Base-by-base conservation (phyloP, 2,888 invertebrate species). In the Xiphydria camelus region DNA sequence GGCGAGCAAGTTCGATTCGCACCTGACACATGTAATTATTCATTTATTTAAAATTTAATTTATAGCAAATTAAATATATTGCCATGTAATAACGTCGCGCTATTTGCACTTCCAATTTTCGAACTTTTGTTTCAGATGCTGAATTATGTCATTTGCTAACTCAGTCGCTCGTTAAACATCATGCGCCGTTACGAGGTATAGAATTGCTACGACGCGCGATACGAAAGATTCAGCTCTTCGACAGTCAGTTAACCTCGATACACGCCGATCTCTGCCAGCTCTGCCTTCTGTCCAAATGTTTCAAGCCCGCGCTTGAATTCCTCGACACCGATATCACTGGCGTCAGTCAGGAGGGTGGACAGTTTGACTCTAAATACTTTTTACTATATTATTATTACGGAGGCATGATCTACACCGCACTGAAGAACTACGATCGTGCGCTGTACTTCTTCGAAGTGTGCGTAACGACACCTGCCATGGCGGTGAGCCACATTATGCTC, bases 301-400 rank as follows among this genome's bases (percentile, higher is more conserved):
- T 96, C 77, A 94, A 94, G 71, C 91, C 94, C 31, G 94, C 94
- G 2, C 77, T 96, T 37, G 87, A 87, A 65, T 88, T 93, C 73
- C 80, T 98, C 55, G 89, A 96, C 68, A 85, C 86, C 36, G 96
- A 97, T 79, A 87, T 96, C 40, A 93, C 92, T 49, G 91, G 92
- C 55, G 94, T 97, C 65, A 89, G 91, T 65, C 84, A 88, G 64
- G 92, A 92, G 81, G 89, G 89, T 66, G 86, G 87, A 55, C 83
- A 86, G 69, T 89, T 88, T 77, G 92, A 93, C 73, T 85, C 91
- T 0, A 92, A 91, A 78, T 89, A 93, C 75, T 95, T 95, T 73
- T 81, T 98, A 39, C 81, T 94, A 0, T 97, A 94, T 75, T 97
- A 93, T 73, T 97, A 97, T 76, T 98, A 98, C 73, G 96, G 96